Percentiles rank a stretch among this genome's conserved stretches.
Evolutionary conservation across 2,888 invertebrate genomes (phyloP).

Genomic region (Drosophila affinis): DNA sequence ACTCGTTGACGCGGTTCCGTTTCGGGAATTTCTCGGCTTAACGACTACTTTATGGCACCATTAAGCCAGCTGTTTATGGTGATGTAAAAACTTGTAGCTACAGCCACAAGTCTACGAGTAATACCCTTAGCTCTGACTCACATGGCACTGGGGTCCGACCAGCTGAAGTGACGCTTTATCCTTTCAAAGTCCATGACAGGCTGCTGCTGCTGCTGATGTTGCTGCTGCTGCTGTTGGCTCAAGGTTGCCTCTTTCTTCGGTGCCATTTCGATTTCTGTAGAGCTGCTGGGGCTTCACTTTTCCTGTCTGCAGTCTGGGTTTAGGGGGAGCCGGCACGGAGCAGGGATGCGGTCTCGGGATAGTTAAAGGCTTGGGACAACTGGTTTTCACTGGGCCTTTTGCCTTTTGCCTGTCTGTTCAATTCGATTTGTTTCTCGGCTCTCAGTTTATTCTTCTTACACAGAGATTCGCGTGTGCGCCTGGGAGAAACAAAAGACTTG

Average conservation of each 20-base stretch:
- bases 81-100: constrained; percentile 22
- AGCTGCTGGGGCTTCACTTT: background rate
- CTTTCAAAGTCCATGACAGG: constrained; percentile 79
- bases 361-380: constrained; percentile 54
- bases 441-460: constrained; percentile 43
- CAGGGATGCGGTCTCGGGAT: constrained; percentile 2
- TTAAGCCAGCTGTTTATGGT: constrained; percentile 23
- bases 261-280: constrained; percentile 57
- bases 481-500: constrained; percentile 65
- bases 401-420: constrained; percentile 44
- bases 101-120: background rate
- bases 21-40: constrained; percentile 28
- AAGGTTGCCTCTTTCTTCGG: constrained; percentile 76
- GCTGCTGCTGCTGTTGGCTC: constrained; percentile 56
- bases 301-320: background rate
- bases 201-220: constrained; percentile 57
- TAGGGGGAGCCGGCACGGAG: background rate
- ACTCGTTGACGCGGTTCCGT: constrained; percentile 19
- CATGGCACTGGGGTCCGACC: constrained; percentile 82
- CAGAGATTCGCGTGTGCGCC: constrained; percentile 59
- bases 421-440: constrained; percentile 36
- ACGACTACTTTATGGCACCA: constrained; percentile 39
- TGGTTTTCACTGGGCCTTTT: constrained; percentile 54
- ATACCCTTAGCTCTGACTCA: constrained; percentile 64
- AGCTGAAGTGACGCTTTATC: constrained; percentile 82